Evolutionary conservation across 2,113 vertebrate genomes (phyloP).

Genomic region (Entomyzon cyanotis): DNA sequence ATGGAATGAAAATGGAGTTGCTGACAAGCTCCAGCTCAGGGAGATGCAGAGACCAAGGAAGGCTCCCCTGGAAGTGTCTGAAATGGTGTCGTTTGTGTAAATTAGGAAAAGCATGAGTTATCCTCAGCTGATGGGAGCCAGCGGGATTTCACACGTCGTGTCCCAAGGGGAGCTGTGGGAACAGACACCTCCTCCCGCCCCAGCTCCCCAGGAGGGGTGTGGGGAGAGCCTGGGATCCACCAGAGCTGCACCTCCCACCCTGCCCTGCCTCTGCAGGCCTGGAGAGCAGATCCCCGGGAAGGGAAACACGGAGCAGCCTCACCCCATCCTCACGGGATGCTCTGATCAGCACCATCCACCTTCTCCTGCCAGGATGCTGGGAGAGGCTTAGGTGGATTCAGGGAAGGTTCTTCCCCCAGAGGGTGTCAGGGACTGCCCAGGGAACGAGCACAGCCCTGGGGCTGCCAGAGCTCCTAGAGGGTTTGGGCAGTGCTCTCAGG

Average conservation of each 20-base stretch:
- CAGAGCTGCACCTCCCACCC: not conserved
- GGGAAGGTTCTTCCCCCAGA: not conserved
- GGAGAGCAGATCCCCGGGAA: not conserved
- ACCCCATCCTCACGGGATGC: rapidly evolving
- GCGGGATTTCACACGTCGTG: not conserved
- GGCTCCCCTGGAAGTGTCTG: not conserved
- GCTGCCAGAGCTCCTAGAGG: not conserved
- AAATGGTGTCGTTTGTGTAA: not conserved
- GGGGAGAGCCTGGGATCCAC: not conserved
- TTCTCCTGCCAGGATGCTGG: rapidly evolving
- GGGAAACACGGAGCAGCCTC: not conserved
- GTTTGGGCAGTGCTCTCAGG: rapidly evolving
- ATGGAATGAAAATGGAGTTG: not conserved
- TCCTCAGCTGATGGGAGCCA: constrained; percentile 24
- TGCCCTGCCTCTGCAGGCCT: not conserved
- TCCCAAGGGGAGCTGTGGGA: not conserved
- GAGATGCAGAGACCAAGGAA: not conserved
- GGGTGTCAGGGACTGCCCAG: not conserved
- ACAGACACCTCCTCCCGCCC: not conserved
- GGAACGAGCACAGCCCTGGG: not conserved
- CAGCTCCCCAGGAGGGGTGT: not conserved
- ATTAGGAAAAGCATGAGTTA: constrained; percentile 9
- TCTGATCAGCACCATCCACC: not conserved
- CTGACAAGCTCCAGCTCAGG: not conserved
- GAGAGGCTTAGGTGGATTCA: rapidly evolving